Evolutionary conservation across 2,113 vertebrate genomes (phyloP).

Genomic region (Heteronetta atricapilla): DNA sequence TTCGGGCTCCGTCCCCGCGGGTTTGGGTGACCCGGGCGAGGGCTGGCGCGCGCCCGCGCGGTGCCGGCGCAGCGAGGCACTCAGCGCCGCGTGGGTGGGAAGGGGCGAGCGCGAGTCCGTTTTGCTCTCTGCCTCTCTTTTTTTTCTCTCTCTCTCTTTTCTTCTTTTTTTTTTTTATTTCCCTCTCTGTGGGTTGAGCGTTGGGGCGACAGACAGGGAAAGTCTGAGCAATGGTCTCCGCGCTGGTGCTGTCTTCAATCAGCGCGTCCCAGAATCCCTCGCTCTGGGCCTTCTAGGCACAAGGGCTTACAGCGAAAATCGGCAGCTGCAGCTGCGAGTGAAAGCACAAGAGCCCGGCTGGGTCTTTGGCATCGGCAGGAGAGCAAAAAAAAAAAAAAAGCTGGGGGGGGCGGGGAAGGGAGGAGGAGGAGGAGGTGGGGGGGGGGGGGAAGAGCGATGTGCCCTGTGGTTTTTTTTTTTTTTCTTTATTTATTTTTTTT

Average conservation of each 20-base stretch:
- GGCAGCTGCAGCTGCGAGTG: constrained; percentile 68
- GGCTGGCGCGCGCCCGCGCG: not conserved
- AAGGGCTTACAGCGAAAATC: constrained; percentile 58
- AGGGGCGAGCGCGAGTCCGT: not conserved
- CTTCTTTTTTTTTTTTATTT: not conserved
- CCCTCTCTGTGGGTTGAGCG: constrained; percentile 57
- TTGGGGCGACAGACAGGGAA: constrained; percentile 67
- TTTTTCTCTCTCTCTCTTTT: no score
- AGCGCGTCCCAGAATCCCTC: constrained; percentile 58
- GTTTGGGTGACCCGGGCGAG: not conserved
- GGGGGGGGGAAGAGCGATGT: not conserved
- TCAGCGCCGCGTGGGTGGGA: not conserved
- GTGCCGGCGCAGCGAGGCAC: not conserved
- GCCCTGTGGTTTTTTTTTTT: constrained; percentile 18
- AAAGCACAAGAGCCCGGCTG: constrained; percentile 65
- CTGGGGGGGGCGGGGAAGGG: constrained; percentile 30
- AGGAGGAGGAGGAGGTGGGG: no score
- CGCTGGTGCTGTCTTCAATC: constrained; percentile 66
- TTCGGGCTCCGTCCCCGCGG: not conserved
- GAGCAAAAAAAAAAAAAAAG: constrained; percentile 7
- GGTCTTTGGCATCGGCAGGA: constrained; percentile 65
- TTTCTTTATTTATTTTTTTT: not conserved
- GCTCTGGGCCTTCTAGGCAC: constrained; percentile 66
- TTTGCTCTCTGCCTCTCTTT: no score
- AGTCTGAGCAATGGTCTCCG: constrained; percentile 64